Evolutionary conservation across 2,888 invertebrate species (phyloP), one percentile per base, ranked within the genome.

Genomic region (Cerastis leucographa): DNA sequence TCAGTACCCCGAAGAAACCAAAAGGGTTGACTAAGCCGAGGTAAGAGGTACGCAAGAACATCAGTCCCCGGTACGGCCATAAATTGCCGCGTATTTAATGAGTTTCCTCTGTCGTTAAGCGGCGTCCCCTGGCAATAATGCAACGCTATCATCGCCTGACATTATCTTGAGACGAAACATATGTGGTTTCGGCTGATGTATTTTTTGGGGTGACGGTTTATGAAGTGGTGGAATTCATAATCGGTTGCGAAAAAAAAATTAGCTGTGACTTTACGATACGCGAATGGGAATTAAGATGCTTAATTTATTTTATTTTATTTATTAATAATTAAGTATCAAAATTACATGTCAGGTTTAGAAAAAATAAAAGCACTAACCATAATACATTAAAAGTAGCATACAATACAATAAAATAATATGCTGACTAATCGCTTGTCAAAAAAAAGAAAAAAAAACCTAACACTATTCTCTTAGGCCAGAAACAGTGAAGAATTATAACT

Each of bases 51-150:
- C 75, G 77, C 84, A 85, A 84, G 84, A 83, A 89, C 90, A 90
- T 90, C 91, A 92, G 91, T 87, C 90, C 92, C 94, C 90, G 84
- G 85, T 86, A 72, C 87, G 87, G 90, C 90, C 88, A 95, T 96
- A 96, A 96, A 96, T 96, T 92, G 90, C 89, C 91, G 90, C 90
- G 91, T 94, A 95, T 95, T 95, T 96, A 96, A 96, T 94, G 96
- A 95, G 95, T 95, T 96, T 94, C 95, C 95, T 94, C 89, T 86
- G 92, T 92, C 94, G 94, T 95, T 94, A 94, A 94, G 90, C 91
- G 92, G 88, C 90, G 91, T 91, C 93, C 95, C 93, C 91, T 86
- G 90, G 92, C 93, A 92, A 93, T 95, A 95, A 95, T 91, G 94
- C 90, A 94, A 85, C 92, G 94, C 92, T 94, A 95, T 95, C 95